These are phyloP conservation scores for Microcebus murinus DNA, from an alignment of 2,113 vertebrate species.

Conservation along the genomic window DNA sequence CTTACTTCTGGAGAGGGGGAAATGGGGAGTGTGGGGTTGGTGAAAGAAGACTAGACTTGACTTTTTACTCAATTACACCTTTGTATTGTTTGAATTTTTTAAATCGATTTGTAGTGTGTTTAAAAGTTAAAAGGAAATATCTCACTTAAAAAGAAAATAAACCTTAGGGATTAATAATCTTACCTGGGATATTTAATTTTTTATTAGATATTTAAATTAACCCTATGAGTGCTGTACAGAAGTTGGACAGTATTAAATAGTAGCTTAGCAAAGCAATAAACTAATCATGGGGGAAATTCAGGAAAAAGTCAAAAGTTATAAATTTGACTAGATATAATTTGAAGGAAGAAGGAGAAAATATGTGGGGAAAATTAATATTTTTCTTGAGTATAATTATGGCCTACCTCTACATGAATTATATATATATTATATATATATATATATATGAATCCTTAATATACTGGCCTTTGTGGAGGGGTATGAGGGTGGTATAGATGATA, in stretches of 20 bases:
- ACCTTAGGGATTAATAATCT: background rate
- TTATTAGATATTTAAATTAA: conserved; percentile 67
- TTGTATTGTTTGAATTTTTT: background rate
- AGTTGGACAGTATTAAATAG: conserved; percentile 68
- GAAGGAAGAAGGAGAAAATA: background rate
- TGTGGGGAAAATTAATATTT: background rate
- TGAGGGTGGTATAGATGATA: background rate
- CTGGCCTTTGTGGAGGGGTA: background rate
- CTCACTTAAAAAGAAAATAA: conserved; percentile 40
- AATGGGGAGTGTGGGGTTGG: background rate
- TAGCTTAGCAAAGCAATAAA: conserved; percentile 41
- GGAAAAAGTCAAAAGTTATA: conserved; percentile 21
- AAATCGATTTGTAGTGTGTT: background rate
- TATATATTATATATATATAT: too few relatives aligned
- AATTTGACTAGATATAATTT: conserved; percentile 50
- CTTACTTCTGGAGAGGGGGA: background rate
- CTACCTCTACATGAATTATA: background rate
- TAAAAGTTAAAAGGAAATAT: conserved; percentile 37
- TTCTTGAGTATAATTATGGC: conserved; percentile 21
- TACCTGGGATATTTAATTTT: conserved; percentile 28
- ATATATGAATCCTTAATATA: background rate
- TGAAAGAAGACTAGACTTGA: conserved; percentile 1
- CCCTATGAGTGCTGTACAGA: conserved; percentile 40
- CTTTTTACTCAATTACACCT: conserved; percentile 28
- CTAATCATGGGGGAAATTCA: background rate